Evolutionary conservation across 1,140 invertebrate genomes (phyloP).

Genomic region (Helicoverpa armigera): DNA sequence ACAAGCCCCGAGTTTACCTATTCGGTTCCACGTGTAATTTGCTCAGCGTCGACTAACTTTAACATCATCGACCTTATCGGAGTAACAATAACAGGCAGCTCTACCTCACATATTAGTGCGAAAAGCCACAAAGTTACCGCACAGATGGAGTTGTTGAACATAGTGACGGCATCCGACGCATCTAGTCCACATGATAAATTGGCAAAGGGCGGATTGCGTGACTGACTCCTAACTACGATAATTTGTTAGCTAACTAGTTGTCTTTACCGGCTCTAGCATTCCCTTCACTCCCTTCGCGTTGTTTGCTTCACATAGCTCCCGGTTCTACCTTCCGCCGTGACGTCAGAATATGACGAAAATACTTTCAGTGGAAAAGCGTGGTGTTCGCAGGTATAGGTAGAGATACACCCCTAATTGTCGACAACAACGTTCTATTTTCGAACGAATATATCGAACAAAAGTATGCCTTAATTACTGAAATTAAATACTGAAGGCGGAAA

Average conservation of each 20-base stretch:
- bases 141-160: constrained; percentile 29
- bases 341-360: constrained; percentile 35
- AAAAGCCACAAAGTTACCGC: constrained; percentile 31
- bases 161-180: constrained; percentile 36
- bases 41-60: constrained; percentile 24
- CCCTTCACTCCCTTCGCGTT: constrained; percentile 8
- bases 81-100: constrained; percentile 12
- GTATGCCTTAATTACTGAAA: constrained; percentile 1
- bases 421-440: constrained; percentile 26
- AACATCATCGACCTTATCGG: constrained; percentile 16
- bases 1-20: not conserved
- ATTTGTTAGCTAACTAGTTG: constrained; percentile 62
- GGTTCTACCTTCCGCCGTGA: constrained; percentile 2
- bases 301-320: constrained; percentile 4
- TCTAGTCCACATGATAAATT: constrained; percentile 56
- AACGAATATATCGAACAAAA: not conserved
- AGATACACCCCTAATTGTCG: not conserved
- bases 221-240: constrained; percentile 65
- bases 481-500: not conserved
- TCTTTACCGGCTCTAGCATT: constrained; percentile 54
- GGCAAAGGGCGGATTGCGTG: constrained; percentile 61
- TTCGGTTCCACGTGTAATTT: constrained; percentile 17
- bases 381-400: not conserved
- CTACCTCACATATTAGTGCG: constrained; percentile 2
- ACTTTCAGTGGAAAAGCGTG: constrained; percentile 23